Evolutionary conservation across 2,888 invertebrate species (phyloP).

Genomic region (Dryobota labecula): DNA sequence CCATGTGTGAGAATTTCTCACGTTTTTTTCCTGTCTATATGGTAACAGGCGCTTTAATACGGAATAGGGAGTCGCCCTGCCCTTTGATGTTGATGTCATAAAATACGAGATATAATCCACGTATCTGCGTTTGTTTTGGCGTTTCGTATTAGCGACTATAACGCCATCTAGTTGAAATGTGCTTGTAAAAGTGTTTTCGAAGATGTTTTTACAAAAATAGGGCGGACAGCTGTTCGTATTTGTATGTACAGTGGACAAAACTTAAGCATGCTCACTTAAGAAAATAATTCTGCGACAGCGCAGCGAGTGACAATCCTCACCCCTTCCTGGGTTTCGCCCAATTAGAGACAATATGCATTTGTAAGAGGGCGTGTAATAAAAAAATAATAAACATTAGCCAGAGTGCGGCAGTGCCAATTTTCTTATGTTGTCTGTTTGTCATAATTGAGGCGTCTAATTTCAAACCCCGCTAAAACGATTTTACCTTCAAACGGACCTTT

Average conservation of each 20-base stretch:
- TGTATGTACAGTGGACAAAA: background rate
- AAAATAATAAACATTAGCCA: too few relatives aligned
- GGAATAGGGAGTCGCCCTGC: slow-evolving; percentile 21
- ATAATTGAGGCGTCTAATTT: too few relatives aligned
- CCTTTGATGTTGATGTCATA: slow-evolving; percentile 44
- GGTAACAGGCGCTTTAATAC: slow-evolving; percentile 53
- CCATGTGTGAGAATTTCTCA: slow-evolving; percentile 51
- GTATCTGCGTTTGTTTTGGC: slow-evolving; percentile 4
- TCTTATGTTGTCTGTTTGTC: too few relatives aligned
- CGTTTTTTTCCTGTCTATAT: slow-evolving; percentile 45
- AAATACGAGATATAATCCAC: slow-evolving; percentile 25
- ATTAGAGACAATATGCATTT: too few relatives aligned
- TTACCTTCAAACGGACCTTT: too few relatives aligned
- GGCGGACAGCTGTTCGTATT: background rate
- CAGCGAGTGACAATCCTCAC: too few relatives aligned
- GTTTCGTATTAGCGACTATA: background rate
- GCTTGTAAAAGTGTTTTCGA: background rate
- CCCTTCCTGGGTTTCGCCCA: too few relatives aligned
- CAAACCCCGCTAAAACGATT: too few relatives aligned
- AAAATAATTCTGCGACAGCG: too few relatives aligned
- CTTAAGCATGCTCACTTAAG: too few relatives aligned
- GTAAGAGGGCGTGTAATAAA: too few relatives aligned
- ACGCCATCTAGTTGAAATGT: background rate
- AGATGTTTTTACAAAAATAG: background rate
- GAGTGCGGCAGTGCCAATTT: too few relatives aligned